Evolutionary conservation across 1,140 invertebrate genomes (phyloP), one percentile per base, ranked within the genome.

Genomic region (Eriocheir sinensis): DNA sequence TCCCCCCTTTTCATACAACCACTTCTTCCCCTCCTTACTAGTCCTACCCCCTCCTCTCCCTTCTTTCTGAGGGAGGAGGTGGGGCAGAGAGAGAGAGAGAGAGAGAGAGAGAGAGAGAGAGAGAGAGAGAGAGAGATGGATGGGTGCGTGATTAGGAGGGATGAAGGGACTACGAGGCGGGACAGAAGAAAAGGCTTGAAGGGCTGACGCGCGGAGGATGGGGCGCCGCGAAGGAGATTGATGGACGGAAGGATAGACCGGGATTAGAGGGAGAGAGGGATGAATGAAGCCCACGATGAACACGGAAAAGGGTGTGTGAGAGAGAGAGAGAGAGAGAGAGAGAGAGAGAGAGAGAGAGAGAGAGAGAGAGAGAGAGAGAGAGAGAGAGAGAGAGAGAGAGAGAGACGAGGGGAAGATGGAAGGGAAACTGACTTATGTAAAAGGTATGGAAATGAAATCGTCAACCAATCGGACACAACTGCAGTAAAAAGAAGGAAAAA

Each of bases 241-340:
- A 53, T 53, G 48, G 60, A 72, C 27, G 60, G 60, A 72, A n/a
- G 60, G 60, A n/a, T n/a, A 72, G 27, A 48, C 36, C 36, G 32
- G 83, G 83, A 40, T 36, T 86, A 36, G 17, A 40, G 83, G 6
- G 83, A 86, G 83, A 86, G 83, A 86, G 83, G 41, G 83, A 86
- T 53, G 48, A 53, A 53, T 53, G 48, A 53, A 53, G 48, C 48
- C 48, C 48, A 9, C 48, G 48, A 53, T 53, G 48, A 53, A 53
- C 48, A 53, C 48, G 48, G 48, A 53, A 53, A 53, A 53, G 48
- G 48, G 48, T 1, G 8, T 3, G 48, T 17, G 83, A 86, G 83
- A 86, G 83, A 86, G 83, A 86, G 83, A 86, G 86, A 89, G 40
- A 89, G 86, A 89, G 86, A 89, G 86, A 89, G 86, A 44, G 86